Evolutionary conservation across 2,888 invertebrate genomes (phyloP).

Genomic region (Rhynchonema sp.): DNA sequence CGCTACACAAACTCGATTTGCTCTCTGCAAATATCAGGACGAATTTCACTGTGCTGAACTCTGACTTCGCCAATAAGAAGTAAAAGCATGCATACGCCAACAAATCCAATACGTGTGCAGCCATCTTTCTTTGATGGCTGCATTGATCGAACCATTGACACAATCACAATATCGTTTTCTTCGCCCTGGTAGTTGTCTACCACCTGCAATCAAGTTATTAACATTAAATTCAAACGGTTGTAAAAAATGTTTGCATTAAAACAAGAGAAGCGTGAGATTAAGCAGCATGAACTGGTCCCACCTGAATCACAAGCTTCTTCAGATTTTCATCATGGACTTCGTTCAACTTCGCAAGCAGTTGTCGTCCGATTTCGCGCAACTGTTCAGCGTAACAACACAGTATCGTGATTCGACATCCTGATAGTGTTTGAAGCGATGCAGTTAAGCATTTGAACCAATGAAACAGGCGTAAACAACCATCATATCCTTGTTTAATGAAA

Average conservation of each 20-base stretch:
- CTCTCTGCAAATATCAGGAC: constrained; percentile 5
- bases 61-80: no score
- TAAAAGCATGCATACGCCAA: no score
- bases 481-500: constrained; percentile 42
- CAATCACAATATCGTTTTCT: constrained; percentile 52
- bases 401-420: constrained; percentile 49
- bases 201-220: constrained; percentile 28
- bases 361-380: constrained; percentile 39
- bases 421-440: no score
- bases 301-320: no score
- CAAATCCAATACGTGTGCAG: no score
- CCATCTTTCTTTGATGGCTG: no score
- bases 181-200: constrained; percentile 65
- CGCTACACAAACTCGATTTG: constrained; percentile 27
- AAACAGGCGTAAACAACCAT: no score
- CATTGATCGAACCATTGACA: constrained; percentile 20
- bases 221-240: background rate
- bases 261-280: no score
- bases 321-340: no score
- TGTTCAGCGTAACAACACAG: constrained; percentile 53
- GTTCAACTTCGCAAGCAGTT: background rate
- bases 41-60: no score
- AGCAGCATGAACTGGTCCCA: no score
- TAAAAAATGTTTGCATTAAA: background rate
- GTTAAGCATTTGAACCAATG: no score